These are phyloP conservation scores for Hoplodrina blanda DNA, from an alignment of 2,888 invertebrate genomes.

Conservation along the genomic window DNA sequence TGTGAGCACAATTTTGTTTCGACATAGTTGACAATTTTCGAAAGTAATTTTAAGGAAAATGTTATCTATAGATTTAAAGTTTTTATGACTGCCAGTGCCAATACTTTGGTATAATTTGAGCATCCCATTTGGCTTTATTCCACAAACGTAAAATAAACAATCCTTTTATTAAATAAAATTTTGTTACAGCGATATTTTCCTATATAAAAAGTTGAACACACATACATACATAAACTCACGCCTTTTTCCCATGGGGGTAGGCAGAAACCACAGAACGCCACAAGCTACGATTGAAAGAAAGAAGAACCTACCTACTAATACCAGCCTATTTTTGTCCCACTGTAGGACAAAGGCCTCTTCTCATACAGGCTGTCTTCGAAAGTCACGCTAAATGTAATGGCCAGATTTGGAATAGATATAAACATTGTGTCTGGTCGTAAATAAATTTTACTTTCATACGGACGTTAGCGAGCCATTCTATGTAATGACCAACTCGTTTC, in stretches of 20 bases:
- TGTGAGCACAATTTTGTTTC: neutral
- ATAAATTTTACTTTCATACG: constrained; percentile 85
- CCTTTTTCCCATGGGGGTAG: no score
- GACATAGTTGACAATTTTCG: constrained; percentile 4
- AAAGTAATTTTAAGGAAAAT: neutral
- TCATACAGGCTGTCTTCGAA: constrained; percentile 10
- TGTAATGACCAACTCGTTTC: constrained; percentile 82
- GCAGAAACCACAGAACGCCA: no score
- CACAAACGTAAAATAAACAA: constrained; percentile 23
- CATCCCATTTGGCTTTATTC: constrained; percentile 41
- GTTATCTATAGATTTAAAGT: constrained; percentile 3
- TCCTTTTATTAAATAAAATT: constrained; percentile 5
- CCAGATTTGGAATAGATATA: constrained; percentile 58
- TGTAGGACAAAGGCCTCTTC: no score
- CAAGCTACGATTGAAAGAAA: no score
- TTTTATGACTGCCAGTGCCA: constrained; percentile 14
- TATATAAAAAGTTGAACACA: no score
- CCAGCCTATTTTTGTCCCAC: no score
- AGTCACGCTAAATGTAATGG: constrained; percentile 48
- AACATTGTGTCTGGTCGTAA: constrained; percentile 61
- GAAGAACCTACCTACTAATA: no score
- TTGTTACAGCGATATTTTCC: neutral
- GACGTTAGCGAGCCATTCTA: constrained; percentile 81
- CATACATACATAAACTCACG: no score
- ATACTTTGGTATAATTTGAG: constrained; percentile 13